Percentiles rank a stretch among this genome's conserved stretches.
Conservation (phyloP, 2,888 invertebrate genomes). For the Odontocerum albicorne region DNA sequence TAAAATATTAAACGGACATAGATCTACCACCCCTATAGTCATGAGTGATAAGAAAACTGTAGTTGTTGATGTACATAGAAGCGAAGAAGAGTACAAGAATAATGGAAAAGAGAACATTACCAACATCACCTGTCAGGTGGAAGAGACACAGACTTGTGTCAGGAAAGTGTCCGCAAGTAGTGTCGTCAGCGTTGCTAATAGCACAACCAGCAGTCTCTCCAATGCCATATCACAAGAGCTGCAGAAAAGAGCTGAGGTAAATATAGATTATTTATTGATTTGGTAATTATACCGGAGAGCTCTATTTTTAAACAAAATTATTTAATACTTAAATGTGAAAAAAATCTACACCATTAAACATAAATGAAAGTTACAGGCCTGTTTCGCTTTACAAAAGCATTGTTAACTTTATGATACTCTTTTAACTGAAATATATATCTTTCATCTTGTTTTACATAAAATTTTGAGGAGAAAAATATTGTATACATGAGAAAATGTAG, state of each 20-base stretch:
- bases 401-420: too few relatives aligned
- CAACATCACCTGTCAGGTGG: conserved; percentile 40
- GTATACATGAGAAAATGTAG: too few relatives aligned
- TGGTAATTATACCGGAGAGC: too few relatives aligned
- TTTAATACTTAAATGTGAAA: too few relatives aligned
- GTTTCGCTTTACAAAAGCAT: too few relatives aligned
- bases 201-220: conserved; percentile 57
- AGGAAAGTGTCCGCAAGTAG: conserved; percentile 48
- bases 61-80: conserved; percentile 75
- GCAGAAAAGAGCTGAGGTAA: conserved; percentile 68
- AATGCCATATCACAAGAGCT: conserved; percentile 73
- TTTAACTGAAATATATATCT: too few relatives aligned
- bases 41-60: conserved; percentile 64
- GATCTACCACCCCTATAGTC: conserved; percentile 43
- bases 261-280: too few relatives aligned
- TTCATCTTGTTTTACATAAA: too few relatives aligned
- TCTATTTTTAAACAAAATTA: too few relatives aligned
- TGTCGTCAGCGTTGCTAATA: conserved; percentile 44
- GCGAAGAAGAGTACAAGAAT: conserved; percentile 44
- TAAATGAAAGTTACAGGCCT: too few relatives aligned
- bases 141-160: conserved; percentile 36
- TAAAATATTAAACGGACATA: conserved; percentile 48
- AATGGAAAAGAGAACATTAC: conserved; percentile 28
- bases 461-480: too few relatives aligned
- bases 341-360: too few relatives aligned